Conservation (phyloP, 2,797 vertebrate genomes). For the Alfaro cultratus region DNA sequence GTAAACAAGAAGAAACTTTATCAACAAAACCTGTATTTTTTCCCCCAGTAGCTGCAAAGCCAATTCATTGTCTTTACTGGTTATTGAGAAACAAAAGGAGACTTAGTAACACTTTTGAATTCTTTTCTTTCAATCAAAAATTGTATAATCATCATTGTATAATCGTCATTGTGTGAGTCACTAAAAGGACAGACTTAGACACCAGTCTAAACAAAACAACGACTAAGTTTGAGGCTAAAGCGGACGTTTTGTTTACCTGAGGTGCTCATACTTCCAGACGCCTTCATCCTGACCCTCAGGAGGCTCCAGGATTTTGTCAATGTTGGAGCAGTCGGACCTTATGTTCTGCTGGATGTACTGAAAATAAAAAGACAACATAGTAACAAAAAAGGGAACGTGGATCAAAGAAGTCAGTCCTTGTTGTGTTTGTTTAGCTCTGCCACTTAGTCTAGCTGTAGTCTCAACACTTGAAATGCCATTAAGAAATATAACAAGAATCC, state of each 20-base stretch:
- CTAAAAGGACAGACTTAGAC: neutral
- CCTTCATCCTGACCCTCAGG: conserved; percentile 98
- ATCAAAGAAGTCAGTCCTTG: neutral
- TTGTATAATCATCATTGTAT: neutral
- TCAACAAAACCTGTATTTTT: neutral
- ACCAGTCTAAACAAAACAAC: neutral
- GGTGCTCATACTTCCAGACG: conserved; percentile 98
- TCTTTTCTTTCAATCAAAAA: neutral
- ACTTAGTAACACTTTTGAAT: neutral
- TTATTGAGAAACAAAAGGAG: neutral
- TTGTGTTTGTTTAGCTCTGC: neutral
- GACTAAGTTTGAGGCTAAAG: neutral
- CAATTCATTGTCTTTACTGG: neutral
- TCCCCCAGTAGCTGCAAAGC: neutral
- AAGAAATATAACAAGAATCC: neutral
- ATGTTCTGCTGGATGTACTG: conserved; percentile 99
- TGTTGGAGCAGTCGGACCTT: conserved; percentile 96
- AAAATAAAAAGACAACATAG: conserved; percentile 42
- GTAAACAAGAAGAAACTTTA: neutral
- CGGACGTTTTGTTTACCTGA: conserved; percentile 82
- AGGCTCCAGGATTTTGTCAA: conserved; percentile 97
- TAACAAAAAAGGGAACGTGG: neutral
- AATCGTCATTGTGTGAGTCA: too few species aligned
- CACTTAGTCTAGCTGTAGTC: neutral
- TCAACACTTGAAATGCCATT: neutral